A percentile compares a stretch with the other conserved stretches of the same genome.
Conservation (phyloP, 2,797 vertebrate species). For the Chaunax sp. region DNA sequence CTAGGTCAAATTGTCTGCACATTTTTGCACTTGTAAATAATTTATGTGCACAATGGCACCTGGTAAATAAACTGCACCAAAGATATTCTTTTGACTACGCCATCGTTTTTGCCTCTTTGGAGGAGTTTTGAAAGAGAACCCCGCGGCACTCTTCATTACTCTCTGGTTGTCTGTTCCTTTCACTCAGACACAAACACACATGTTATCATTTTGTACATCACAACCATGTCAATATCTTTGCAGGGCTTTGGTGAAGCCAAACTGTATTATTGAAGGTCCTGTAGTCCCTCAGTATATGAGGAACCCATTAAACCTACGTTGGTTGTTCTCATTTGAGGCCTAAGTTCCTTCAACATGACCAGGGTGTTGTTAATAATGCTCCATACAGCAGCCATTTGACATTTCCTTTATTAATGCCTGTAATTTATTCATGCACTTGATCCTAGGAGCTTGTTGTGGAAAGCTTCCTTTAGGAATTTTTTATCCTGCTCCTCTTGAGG, state of each 20-base stretch:
- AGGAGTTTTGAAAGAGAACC: too few relatives aligned
- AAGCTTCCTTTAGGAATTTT: constrained; percentile 84
- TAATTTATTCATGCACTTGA: constrained; percentile 89
- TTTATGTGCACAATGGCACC: too few relatives aligned
- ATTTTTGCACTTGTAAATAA: too few relatives aligned
- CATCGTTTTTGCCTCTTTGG: too few relatives aligned
- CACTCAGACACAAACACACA: constrained; percentile 34
- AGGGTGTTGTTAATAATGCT: constrained; percentile 80
- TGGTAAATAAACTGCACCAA: too few relatives aligned
- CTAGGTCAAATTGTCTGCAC: too few relatives aligned
- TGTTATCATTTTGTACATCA: constrained; percentile 31
- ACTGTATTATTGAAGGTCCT: constrained; percentile 62
- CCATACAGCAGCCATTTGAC: constrained; percentile 83
- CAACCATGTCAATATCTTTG: constrained; percentile 62
- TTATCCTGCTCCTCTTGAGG: constrained; percentile 76
- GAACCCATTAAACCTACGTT: constrained; percentile 78
- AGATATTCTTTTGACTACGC: too few relatives aligned
- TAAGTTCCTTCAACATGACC: constrained; percentile 74
- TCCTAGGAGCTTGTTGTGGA: constrained; percentile 83
- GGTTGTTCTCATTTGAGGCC: constrained; percentile 75
- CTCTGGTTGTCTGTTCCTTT: constrained; percentile 24
- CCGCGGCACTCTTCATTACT: constrained; percentile 53
- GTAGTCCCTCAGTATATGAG: constrained; percentile 59
- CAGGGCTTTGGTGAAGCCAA: constrained; percentile 64
- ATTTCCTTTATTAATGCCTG: constrained; percentile 87